A percentile compares a stretch with the other conserved stretches of the same genome.
phyloP scores from a whole-genome alignment of 2,888 invertebrate species.

The Monoplex corrugatus region DNA sequence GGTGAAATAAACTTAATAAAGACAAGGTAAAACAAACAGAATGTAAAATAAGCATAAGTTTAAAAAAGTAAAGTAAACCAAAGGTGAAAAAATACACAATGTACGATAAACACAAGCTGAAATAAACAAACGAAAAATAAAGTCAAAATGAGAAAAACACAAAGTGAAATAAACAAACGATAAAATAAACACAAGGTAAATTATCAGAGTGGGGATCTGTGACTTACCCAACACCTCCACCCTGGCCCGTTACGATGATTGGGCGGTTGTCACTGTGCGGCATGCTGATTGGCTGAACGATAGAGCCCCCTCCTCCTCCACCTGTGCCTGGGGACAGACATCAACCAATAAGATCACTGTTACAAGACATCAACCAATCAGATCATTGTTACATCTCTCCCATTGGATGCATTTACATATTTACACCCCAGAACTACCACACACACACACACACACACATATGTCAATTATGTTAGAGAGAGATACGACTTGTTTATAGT shows the following conservation, averaged over 20 bases:
- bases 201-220: not conserved
- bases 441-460: not conserved
- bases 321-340: not conserved
- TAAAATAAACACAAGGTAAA: too few relatives aligned
- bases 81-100: too few relatives aligned
- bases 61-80: too few relatives aligned
- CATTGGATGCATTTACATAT: not conserved
- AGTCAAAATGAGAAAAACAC: too few relatives aligned
- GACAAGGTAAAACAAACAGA: too few relatives aligned
- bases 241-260: constrained; percentile 53
- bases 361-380: not conserved
- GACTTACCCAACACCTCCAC: constrained; percentile 23
- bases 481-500: too few relatives aligned
- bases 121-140: too few relatives aligned
- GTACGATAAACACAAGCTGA: too few relatives aligned
- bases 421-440: not conserved
- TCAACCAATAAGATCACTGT: not conserved
- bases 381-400: not conserved
- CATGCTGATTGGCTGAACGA: constrained; percentile 54
- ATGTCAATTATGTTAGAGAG: not conserved
- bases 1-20: too few relatives aligned
- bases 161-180: too few relatives aligned
- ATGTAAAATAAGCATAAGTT: too few relatives aligned
- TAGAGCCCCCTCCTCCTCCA: constrained; percentile 44
- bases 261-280: constrained; percentile 56